phyloP scores from a whole-genome alignment of 2,797 vertebrate genomes.

The Galago senegalensis region DNA sequence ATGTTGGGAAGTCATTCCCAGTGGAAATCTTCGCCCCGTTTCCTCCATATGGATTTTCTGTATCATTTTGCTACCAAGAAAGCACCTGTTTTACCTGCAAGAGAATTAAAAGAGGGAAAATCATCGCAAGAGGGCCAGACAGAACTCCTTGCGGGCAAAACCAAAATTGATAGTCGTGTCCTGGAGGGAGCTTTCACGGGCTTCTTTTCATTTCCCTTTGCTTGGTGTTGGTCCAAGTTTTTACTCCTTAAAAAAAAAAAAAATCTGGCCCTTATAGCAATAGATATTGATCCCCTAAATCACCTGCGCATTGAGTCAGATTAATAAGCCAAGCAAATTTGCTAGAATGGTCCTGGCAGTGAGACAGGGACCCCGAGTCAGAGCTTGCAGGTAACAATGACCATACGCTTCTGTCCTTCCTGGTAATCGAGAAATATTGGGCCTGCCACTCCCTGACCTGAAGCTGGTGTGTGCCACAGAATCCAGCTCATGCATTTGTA shows the following conservation, averaged over 20 bases:
- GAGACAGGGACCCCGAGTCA: not conserved
- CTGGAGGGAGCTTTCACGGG: rapidly evolving
- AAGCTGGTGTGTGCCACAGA: not conserved
- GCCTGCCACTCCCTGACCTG: rapidly evolving
- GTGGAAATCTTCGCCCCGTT: not conserved
- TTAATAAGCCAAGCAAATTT: conserved; percentile 49
- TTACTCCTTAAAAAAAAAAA: not conserved
- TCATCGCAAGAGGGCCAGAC: not conserved
- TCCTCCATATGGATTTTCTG: not conserved
- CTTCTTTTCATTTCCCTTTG: not conserved
- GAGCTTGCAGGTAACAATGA: not conserved
- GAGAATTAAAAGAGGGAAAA: not conserved
- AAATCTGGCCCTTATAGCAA: conserved; percentile 29
- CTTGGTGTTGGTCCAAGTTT: not conserved
- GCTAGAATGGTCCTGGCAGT: conserved; percentile 26
- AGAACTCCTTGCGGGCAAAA: not conserved
- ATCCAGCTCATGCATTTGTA: not conserved
- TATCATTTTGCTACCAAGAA: conserved; percentile 59
- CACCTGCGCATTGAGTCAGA: conserved; percentile 2
- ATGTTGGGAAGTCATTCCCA: conserved; percentile 18
- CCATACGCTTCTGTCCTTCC: not conserved
- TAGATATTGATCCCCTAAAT: conserved; percentile 48
- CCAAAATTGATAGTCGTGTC: not conserved
- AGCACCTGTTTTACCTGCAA: not conserved
- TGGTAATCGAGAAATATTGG: not conserved